Base-by-base conservation (phyloP, 1,140 invertebrate genomes). In the Trichoplusia ni region DNA sequence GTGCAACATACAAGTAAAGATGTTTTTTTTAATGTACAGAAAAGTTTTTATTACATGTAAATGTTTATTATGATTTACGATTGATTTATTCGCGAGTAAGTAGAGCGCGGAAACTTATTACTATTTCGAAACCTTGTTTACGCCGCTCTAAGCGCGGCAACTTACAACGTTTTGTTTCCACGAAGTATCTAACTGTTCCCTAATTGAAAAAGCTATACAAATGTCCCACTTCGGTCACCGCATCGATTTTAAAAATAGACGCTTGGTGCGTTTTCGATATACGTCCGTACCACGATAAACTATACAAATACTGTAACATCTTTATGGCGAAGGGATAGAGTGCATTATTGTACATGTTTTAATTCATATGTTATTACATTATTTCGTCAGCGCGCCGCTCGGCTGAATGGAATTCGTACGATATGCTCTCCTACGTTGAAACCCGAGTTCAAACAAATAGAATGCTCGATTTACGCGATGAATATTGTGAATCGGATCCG, bases 171-270 rank as follows among this genome's bases (percentile, higher is more conserved):
- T 60, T 21, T 25, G 21, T 25, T 35, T 14, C 27, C 40, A 29
- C 27, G n/a, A 9, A 14, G 37, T 31, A 11, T 23, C 19, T 78
- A 75, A 81, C 64, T 77, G 69, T 71, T 82, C 64, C 73, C 70
- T 80, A 87, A 80, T 81, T 82, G 75, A 77, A 70, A 73, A 75
- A 64, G 67, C 75, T 70, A 77, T 75, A 79, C 77, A 79, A 71
- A 75, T 79, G 81, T 71, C 75, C 80, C 75, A 82, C 79, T 84
- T 80, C 73, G 82, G 80, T 79, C 80, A 78, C 77, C 79, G 79
- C 84, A 87, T 85, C 80, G 84, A 85, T 84, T 84, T 82, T 83
- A 85, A 85, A 85, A 85, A 85, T 85, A 85, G 81, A 83, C 62
- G 64, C 67, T 75, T 61, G 67, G 69, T 81, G 81, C 79, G 84